Conservation (phyloP, 2,797 vertebrate genomes). For the Merluccius polli region DNA sequence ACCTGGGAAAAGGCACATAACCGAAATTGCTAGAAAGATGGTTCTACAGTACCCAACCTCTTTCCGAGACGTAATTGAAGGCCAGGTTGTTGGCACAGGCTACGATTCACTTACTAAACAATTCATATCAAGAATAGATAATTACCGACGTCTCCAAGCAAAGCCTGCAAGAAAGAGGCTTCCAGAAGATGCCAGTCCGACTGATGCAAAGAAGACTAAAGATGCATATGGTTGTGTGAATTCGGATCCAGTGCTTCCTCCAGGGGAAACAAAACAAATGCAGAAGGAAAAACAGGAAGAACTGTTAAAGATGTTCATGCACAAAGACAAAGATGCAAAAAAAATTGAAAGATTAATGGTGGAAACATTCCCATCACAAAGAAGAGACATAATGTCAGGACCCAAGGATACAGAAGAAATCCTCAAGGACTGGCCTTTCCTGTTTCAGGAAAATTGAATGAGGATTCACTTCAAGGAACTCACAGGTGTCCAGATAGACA, state of each 20-base stretch:
- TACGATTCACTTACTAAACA: constrained; percentile 22
- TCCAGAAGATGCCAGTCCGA: constrained; percentile 1
- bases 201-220: background rate
- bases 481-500: constrained; percentile 27
- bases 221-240: constrained; percentile 22
- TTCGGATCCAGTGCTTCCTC: constrained; percentile 7
- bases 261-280: constrained; percentile 6
- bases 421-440: constrained; percentile 28
- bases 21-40: constrained; percentile 12
- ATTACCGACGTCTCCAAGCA: constrained; percentile 8
- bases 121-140: constrained; percentile 9
- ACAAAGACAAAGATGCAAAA: constrained; percentile 2
- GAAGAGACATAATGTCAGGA: constrained; percentile 5
- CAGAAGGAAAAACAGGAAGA: constrained; percentile 21
- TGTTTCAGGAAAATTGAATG: constrained; percentile 27
- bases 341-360: constrained; percentile 7
- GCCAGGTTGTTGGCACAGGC: constrained; percentile 23
- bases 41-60: constrained; percentile 26
- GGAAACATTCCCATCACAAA: constrained; percentile 11
- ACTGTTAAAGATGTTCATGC: constrained; percentile 7
- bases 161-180: constrained; percentile 8
- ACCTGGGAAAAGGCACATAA: constrained; percentile 19
- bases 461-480: constrained; percentile 34
- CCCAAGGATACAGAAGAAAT: constrained; percentile 18
- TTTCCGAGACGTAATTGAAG: constrained; percentile 30